Evolutionary conservation across 2,888 invertebrate genomes (phyloP), one percentile per base, ranked within the genome.

Genomic region (Plebejus anna): DNA sequence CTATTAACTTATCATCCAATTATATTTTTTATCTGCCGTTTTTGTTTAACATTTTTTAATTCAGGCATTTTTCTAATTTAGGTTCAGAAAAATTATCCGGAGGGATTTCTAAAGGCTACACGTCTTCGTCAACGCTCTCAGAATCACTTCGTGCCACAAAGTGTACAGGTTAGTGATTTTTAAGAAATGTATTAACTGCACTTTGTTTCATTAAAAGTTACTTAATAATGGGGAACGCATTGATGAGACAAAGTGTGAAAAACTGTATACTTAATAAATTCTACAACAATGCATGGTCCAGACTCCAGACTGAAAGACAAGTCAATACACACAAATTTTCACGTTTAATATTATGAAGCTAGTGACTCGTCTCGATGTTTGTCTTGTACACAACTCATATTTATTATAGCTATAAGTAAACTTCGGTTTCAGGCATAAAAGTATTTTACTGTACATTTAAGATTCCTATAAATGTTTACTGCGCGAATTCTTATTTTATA

Each of bases 131-230:
- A 1, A 86, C 89, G 28, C 87, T 94, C 76, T 88, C 93, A n/a
- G 94, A 94, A 78, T 87, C 92, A 13, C 87, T 94, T n/a, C 88
- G 94, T 57, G 88, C 89, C 75, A 84, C 90, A 16, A 94, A 94
- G 87, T 94, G 94, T 85, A 81, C 94, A 89, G 94, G 94, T 94
- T 78, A 88, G 90, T 85, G 55, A 47, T 59, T 22, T n/a, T 4
- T 59, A 59, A 57, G 22, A 55, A 55, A 57, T n/a, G 51, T n/a
- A n/a, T n/a, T n/a, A 57, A 59, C 2, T n/a, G 4, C 7, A 59
- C 6, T 7, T 59, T 22, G 7, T 22, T 22, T 59, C 22, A 59
- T n/a, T 59, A 59, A 22, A 6, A 57, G n/a, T 16, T 4, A n/a
- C 57, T 57, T 6, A 38, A 6, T 38, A 38, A 38, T 38, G 38